Base-by-base conservation (phyloP, 2,888 invertebrate species). In the Carpatolechia fugitivella region DNA sequence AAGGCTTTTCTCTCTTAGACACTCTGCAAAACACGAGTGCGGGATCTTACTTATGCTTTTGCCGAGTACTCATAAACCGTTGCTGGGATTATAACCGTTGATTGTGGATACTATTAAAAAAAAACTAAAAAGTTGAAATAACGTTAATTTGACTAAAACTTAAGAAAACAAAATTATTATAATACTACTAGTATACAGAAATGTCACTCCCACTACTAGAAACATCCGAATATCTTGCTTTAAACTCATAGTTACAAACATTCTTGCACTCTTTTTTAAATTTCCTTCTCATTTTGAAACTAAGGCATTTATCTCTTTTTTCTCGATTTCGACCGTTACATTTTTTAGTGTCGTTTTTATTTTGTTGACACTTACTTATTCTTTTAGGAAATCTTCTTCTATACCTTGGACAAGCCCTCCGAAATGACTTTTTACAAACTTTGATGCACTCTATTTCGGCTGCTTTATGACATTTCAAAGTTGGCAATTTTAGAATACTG, bases 351-450 rank as follows among this genome's bases (percentile, higher is more conserved):
- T 1, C 18, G 1, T 14, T 41, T 8, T 41, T 41, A 16, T 41
- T 41, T 4, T 41, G 16, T 14, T 7, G 3, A 41, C 41, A 41
- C 7, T 41, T 16, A 1, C 18, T 2, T 18, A 7, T 16, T 41
- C 41, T 7, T 36, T 36, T 36, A 2, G 1, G 1, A 3, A 16
- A 1, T n/a, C 44, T n/a, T 46, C 18, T 18, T 18, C 16, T 40
- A 18, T 40, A 16, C 20, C 10, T 24, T 1, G 41, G 41, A 14
- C 46, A 47, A 47, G 46, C 46, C 13, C 10, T 3, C 13, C 14
- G 13, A 30, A 47, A 36, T 5, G 55, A 35, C 11, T 18, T 14
- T 29, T 1, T 47, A 20, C 63, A 61, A 0, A 61, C 59, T 20
- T 49, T 54, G 13, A 6, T 31, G 16, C 62, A 64, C 3, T 18